Evolutionary conservation across 2,888 invertebrate species (phyloP).

Genomic region (Eupeodes luniger): DNA sequence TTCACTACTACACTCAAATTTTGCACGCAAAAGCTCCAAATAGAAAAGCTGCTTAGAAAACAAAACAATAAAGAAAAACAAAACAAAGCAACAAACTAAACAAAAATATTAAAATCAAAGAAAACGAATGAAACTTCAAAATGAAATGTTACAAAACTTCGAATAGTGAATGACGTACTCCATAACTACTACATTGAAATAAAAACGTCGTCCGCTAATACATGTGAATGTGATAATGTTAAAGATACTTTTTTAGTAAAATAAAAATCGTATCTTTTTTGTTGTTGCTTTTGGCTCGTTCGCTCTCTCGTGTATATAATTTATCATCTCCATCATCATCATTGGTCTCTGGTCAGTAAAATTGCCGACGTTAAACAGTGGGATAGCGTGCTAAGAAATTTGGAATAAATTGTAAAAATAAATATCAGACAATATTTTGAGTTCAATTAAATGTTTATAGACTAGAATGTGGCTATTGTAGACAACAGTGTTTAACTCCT

Average conservation of each 20-base stretch:
- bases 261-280: constrained; percentile 38
- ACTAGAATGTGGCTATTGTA: too few relatives aligned
- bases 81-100: background rate
- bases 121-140: constrained; percentile 41
- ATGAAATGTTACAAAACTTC: constrained; percentile 46
- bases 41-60: background rate
- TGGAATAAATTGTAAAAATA: background rate
- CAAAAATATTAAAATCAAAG: constrained; percentile 31
- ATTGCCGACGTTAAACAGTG: background rate
- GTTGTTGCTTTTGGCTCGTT: constrained; percentile 34
- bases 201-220: background rate
- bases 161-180: constrained; percentile 49
- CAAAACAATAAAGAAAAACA: background rate
- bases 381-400: background rate
- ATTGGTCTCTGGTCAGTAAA: background rate
- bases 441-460: too few relatives aligned
- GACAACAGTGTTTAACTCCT: too few relatives aligned
- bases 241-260: constrained; percentile 47
- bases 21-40: constrained; percentile 43
- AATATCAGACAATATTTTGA: background rate
- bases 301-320: constrained; percentile 59
- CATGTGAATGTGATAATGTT: background rate
- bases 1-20: constrained; percentile 10
- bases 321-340: constrained; percentile 58
- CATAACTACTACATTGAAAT: constrained; percentile 39